Base-by-base conservation (phyloP, 1,140 invertebrate genomes). In the Cataglyphis hispanica region DNA sequence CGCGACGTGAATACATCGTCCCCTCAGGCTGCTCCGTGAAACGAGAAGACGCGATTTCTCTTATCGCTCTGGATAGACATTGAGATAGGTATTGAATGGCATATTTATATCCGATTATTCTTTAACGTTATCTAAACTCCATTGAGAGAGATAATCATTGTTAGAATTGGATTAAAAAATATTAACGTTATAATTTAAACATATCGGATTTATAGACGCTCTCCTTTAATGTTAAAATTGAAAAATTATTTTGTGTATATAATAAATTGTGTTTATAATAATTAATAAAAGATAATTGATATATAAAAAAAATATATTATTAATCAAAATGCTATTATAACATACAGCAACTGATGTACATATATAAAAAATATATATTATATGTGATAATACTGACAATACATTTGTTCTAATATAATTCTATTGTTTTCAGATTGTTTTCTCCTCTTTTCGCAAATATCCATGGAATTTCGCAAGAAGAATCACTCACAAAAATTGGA, bases 1-100 rank as follows among this genome's bases (percentile, higher is more conserved):
- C 84, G 50, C 7, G 76, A 86, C 0, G 80, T 78, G 46, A 72
- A 61, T 4, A 46, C 72, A 0, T 81, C 88, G 11, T 60, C 87
- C 8, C 76, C 63, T 8, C 86, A 75, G 37, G 88, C 84, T 11
- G 86, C 50, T 53, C 76, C 70, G 40, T 89, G 64, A 89, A 46
- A 81, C 16, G 31, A 58, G 37, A n/a, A 31, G 60, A 43, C 50
- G 16, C 19, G 61, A 37, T 27, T 43, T 16, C 8, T 19, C 63
- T 27, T 40, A 7, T 16, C 37, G 11, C 11, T 61, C 22, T 16
- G 25, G 31, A 7, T 19, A 77, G 25, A 31, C 4, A 31, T 31
- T 31, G 2, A 31, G 31, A n/a, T 63, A 63, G 13, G n/a, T 50
- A 31, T 50, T 19, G 40, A 13, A n/a, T n/a, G 3, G 46, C 11